Conservation (phyloP, 2,113 vertebrate genomes). For the Vidua chalybeata region DNA sequence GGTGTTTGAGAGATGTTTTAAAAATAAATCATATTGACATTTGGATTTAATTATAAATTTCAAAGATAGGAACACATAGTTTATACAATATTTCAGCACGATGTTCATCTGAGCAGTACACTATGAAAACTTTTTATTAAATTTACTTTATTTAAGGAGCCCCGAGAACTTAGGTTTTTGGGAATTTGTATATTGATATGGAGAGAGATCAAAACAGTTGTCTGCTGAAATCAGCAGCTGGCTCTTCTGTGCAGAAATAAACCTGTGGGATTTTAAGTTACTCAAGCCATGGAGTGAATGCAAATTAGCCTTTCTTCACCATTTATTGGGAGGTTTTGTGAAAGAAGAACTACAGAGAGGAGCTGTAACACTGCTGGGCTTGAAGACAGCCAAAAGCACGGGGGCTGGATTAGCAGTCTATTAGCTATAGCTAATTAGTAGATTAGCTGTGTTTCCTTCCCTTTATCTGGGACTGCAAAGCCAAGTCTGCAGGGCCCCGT, state of each 20-base stretch:
- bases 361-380: background rate
- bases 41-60: slow-evolving; percentile 33
- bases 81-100: background rate
- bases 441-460: background rate
- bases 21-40: slow-evolving; percentile 46
- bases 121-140: background rate
- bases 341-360: background rate
- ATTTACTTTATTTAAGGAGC: background rate
- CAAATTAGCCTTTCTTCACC: background rate
- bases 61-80: slow-evolving; percentile 7
- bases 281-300: fast-evolving
- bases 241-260: background rate
- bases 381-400: background rate
- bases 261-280: background rate
- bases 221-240: background rate
- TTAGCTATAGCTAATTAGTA: background rate
- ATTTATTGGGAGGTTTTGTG: background rate
- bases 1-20: background rate
- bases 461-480: background rate
- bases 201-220: background rate
- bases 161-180: background rate
- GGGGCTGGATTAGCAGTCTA: background rate
- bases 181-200: background rate
- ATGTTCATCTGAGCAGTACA: background rate
- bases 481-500: fast-evolving